A percentile compares a stretch with the other conserved stretches of the same genome.
phyloP scores from a whole-genome alignment of 2,888 invertebrate genomes.

The Rugalucina vietnamica region DNA sequence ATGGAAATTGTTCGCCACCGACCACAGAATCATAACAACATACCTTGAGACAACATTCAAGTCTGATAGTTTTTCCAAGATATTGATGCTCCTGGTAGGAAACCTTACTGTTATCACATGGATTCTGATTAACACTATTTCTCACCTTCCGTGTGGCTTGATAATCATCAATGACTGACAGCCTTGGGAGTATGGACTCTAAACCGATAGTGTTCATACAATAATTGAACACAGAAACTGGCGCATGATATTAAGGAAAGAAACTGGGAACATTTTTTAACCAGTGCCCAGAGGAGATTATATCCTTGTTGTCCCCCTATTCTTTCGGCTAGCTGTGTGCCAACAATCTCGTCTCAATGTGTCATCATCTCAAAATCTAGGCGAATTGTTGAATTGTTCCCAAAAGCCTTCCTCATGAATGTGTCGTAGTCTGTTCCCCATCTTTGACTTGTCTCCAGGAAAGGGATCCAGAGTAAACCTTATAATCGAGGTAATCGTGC shows the following conservation, averaged over 20 bases:
- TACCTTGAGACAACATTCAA: too few relatives aligned
- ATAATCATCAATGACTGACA: slow-evolving; percentile 26
- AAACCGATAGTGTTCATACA: background rate
- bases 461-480: too few relatives aligned
- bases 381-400: background rate
- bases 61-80: background rate
- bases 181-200: slow-evolving; percentile 21
- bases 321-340: background rate
- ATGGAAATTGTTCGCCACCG: background rate
- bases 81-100: background rate
- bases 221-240: background rate
- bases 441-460: too few relatives aligned
- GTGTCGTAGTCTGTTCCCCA: background rate
- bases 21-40: too few relatives aligned
- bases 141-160: too few relatives aligned
- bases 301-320: background rate
- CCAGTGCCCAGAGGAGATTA: slow-evolving; percentile 9
- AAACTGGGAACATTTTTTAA: slow-evolving; percentile 29
- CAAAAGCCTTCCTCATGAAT: background rate
- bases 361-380: background rate
- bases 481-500: too few relatives aligned
- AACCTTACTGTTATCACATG: background rate
- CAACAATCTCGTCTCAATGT: background rate
- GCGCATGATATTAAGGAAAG: slow-evolving; percentile 18
- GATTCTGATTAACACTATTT: background rate